phyloP scores from a whole-genome alignment of 2,888 invertebrate species.

The Amblyteles armatorius region DNA sequence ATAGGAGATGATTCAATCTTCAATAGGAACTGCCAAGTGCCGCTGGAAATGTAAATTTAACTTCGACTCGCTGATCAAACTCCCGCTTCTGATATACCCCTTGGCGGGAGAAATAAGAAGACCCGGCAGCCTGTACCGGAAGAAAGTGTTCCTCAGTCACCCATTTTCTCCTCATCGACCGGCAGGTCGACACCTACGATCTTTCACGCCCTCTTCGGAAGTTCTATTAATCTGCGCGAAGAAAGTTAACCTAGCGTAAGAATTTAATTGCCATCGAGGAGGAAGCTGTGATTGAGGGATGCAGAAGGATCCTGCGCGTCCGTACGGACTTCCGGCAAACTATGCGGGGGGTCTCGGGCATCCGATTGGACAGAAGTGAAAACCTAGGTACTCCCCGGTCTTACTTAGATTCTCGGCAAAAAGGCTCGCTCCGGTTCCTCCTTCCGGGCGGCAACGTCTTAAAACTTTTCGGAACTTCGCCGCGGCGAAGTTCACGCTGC shows the following conservation, averaged over 20 bases:
- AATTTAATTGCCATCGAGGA: neutral
- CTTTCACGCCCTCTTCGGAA: neutral
- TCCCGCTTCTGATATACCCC: slow-evolving; percentile 17
- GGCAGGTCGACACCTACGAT: neutral
- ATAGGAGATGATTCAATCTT: slow-evolving; percentile 60
- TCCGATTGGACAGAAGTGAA: neutral
- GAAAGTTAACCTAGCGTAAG: neutral
- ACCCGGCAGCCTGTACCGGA: neutral
- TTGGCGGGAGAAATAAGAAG: neutral
- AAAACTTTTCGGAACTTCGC: slow-evolving; percentile 49
- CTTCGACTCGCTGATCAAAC: slow-evolving; percentile 46
- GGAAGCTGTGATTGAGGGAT: neutral
- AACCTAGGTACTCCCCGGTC: neutral
- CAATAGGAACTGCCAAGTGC: slow-evolving; percentile 56
- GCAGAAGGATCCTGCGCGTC: neutral
- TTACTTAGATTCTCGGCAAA: slow-evolving; percentile 30
- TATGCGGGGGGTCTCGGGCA: neutral
- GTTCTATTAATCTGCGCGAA: neutral
- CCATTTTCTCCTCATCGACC: neutral
- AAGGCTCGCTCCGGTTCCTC: slow-evolving; percentile 26
- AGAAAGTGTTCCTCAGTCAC: neutral
- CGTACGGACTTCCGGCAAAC: neutral
- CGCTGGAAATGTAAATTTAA: slow-evolving; percentile 59
- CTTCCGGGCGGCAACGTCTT: slow-evolving; percentile 27
- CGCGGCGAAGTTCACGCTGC: slow-evolving; percentile 41